phyloP scores from a whole-genome alignment of 2,888 invertebrate species.

The Xanthostigma xanthostigma region DNA sequence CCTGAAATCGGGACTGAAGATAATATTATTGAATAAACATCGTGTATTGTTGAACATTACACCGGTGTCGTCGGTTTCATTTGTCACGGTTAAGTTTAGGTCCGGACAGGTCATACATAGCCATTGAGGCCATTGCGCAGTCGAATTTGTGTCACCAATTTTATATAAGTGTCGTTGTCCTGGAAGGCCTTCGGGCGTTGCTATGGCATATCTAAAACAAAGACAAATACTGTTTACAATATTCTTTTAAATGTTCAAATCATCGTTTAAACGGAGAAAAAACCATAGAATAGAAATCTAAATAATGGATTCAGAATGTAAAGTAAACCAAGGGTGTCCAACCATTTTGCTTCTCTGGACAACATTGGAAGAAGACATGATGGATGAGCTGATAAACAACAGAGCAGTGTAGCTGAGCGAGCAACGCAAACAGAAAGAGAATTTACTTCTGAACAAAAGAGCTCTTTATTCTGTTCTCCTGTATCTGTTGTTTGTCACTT shows the following conservation, averaged over 20 bases:
- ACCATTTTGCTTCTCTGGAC: no score
- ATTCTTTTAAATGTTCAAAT: no score
- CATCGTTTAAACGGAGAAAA: no score
- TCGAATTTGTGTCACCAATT: constrained; percentile 34
- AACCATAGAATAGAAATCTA: neutral
- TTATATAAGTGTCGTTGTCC: constrained; percentile 72
- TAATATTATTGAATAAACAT: constrained; percentile 43
- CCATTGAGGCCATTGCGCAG: constrained; percentile 25
- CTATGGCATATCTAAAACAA: constrained; percentile 58
- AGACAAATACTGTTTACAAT: neutral
- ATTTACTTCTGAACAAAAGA: no score
- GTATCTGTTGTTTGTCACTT: no score
- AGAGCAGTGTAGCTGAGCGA: no score
- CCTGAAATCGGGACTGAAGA: constrained; percentile 35
- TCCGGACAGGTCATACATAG: constrained; percentile 43
- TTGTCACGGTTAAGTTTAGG: neutral
- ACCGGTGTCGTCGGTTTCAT: neutral
- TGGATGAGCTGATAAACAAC: no score
- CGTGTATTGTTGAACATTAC: constrained; percentile 10
- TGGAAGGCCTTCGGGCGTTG: constrained; percentile 61
- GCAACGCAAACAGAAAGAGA: no score
- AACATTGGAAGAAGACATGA: no score
- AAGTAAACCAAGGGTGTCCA: no score
- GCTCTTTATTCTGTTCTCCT: no score
- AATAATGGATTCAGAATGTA: neutral